Base-by-base conservation (phyloP, 2,888 invertebrate species). In the Cryptosula pallasiana region DNA sequence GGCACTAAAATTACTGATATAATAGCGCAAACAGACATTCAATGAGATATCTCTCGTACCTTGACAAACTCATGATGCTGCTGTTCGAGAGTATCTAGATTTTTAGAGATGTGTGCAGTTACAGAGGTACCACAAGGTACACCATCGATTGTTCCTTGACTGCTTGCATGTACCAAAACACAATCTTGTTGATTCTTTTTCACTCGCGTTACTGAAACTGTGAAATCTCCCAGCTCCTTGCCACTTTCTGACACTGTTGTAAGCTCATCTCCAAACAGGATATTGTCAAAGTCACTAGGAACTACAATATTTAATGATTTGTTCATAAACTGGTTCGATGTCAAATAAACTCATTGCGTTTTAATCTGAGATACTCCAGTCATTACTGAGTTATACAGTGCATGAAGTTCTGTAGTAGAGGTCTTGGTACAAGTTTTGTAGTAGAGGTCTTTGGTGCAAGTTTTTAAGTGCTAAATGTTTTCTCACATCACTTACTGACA, bases 21-120 rank as follows among this genome's bases (percentile, higher is more conserved):
- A n/a, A n/a, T n/a, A n/a, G n/a, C n/a, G n/a, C n/a, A n/a, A n/a
- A n/a, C n/a, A n/a, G n/a, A n/a, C n/a, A n/a, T n/a, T n/a, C n/a
- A n/a, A n/a, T n/a, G n/a, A n/a, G n/a, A n/a, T n/a, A 45, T 23
- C 23, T 34, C 1, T 16, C 75, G 71, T 73, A 84, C 84, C 79
- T 84, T 83, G 5, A 85, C 82, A 79, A 83, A 84, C 77, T 85
- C 85, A 77, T 83, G 83, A 71, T 84, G 83, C 58, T 83, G 82
- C 74, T 85, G 85, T 73, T 84, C 83, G n/a, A 83, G 71, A 1
- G 84, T 85, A 69, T 82, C 79, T 57, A 85, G 77, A 71, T 78
- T 77, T 69, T 78, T 77, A 20, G 81, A 78, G 0, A 85, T 81
- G 74, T 82, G 82, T 13, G 83, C 82, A 36, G 80, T 81, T 71